phyloP scores from a whole-genome alignment of 2,888 invertebrate genomes.

The Hoplodrina ambigua region DNA sequence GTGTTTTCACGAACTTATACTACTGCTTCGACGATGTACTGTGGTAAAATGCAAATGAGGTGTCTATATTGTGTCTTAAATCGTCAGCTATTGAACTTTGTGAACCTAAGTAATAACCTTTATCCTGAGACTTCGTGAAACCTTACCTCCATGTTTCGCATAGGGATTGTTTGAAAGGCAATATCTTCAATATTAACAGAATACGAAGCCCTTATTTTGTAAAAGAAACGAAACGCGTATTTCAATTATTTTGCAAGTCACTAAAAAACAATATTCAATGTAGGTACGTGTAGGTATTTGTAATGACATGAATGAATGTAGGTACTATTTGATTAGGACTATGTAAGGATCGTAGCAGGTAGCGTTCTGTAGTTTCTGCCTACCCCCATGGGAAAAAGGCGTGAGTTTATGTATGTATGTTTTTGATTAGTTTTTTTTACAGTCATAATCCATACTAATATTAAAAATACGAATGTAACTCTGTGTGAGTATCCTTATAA shows the following conservation, averaged over 20 bases:
- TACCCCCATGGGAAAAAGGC: too few relatives aligned
- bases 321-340: too few relatives aligned
- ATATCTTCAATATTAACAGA: conserved; percentile 21
- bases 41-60: conserved; percentile 41
- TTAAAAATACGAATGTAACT: too few relatives aligned
- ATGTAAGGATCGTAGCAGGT: too few relatives aligned
- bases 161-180: conserved; percentile 22
- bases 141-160: conserved; percentile 25
- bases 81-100: conserved; percentile 42
- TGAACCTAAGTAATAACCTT: conserved; percentile 38
- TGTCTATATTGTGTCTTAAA: conserved; percentile 43
- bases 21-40: conserved; percentile 16
- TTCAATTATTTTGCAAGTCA: not conserved
- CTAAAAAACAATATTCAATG: too few relatives aligned
- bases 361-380: too few relatives aligned
- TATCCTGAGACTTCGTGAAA: conserved; percentile 24
- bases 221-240: not conserved
- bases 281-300: too few relatives aligned
- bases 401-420: too few relatives aligned
- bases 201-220: conserved; percentile 20
- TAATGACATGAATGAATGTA: too few relatives aligned
- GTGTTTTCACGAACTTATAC: not conserved
- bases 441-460: too few relatives aligned
- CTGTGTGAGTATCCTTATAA: too few relatives aligned
- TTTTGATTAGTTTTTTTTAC: too few relatives aligned